Base-by-base conservation (phyloP, 2,888 invertebrate species). In the Fragum fragum region DNA sequence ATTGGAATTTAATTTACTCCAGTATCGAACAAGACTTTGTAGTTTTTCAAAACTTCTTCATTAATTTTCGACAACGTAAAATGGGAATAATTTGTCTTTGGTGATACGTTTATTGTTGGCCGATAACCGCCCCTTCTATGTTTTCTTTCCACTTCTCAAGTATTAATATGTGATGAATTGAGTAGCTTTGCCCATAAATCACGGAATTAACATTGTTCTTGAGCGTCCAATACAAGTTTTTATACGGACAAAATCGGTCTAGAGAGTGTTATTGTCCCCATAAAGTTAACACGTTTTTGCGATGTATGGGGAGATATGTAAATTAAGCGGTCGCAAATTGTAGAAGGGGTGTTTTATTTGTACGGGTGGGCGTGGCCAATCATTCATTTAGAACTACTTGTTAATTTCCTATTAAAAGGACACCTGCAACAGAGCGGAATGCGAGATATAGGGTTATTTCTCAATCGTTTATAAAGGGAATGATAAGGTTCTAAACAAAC, bases 1-100 rank as follows among this genome's bases (percentile, higher is more conserved):
- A 83, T 83, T 83, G 71, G 83, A 83, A 83, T 83, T 83, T 83
- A 83, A 83, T 83, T 83, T 83, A 79, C 76, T 83, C 76, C 76
- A 69, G 73, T 69, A 36, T 66, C 66, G 39, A 66, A 36, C 47
- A 47, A 16, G 66, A 66, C 66, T 66, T 66, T 42, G 66, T 42
- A 66, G 66, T 26, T 23, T 32, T 42, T n/a, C n/a, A 18, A 47
- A 47, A 39, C 36, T 36, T 36, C 39, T 57, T 79, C 83, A 77
- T 79, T 77, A 77, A 83, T 83, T 77, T 79, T 59, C 53, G 23
- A 53, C 68, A 68, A 47, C 32, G 66, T 66, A 70, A 79, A 76
- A 79, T 74, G 71, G 79, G 47, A 72, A 79, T 83, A 83, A 83
- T 83, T 83, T 83, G 83, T 83, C 83, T 83, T 83, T 80, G 79